Evolutionary conservation across 2,113 vertebrate species (phyloP).

Genomic region (Anhinga rufa): DNA sequence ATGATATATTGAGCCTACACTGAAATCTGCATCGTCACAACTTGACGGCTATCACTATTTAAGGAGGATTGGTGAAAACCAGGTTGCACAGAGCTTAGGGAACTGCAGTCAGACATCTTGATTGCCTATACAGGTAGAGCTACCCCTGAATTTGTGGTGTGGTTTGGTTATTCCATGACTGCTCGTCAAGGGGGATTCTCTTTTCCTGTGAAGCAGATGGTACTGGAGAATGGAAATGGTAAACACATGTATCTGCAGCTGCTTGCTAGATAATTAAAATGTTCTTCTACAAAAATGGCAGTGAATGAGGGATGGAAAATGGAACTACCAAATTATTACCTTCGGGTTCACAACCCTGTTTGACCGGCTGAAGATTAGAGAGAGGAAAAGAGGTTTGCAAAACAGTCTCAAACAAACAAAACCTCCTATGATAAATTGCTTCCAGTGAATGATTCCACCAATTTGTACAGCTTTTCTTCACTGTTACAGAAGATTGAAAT

Average conservation of each 20-base stretch:
- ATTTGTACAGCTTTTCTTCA: not conserved
- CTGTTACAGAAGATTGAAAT: not conserved
- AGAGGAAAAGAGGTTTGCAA: not conserved
- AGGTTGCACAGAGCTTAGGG: not conserved
- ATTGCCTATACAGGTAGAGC: not conserved
- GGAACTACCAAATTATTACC: not conserved
- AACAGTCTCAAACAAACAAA: not conserved
- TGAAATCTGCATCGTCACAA: not conserved
- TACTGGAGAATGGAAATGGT: not conserved
- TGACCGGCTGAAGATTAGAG: not conserved
- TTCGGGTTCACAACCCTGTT: not conserved
- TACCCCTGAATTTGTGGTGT: not conserved
- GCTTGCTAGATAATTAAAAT: not conserved
- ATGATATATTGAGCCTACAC: not conserved
- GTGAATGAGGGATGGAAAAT: not conserved
- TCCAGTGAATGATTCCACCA: not conserved
- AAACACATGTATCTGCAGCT: not conserved
- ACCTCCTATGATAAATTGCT: not conserved
- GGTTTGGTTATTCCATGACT: not conserved
- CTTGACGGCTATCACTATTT: accelerated
- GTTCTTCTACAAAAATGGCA: not conserved
- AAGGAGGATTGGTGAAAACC: not conserved
- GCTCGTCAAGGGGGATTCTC: not conserved
- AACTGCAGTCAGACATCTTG: accelerated
- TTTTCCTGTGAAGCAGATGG: not conserved